A percentile compares a stretch with the other conserved stretches of the same genome.
These are phyloP conservation scores for Temnothorax nylanderi DNA, from an alignment of 1,140 invertebrate species.

Conservation along the genomic window DNA sequence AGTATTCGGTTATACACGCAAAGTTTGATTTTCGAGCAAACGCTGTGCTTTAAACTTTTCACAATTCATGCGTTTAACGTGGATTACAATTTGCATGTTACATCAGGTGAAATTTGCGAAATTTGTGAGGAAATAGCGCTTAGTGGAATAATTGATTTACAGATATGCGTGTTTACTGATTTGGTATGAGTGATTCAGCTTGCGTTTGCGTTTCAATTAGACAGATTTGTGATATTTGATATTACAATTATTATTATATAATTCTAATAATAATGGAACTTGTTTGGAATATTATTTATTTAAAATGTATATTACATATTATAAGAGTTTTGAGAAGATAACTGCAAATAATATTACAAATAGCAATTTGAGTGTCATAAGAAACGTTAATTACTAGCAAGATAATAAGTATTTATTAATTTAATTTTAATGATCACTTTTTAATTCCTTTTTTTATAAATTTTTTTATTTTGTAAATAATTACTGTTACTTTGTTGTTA, in stretches of 20 bases:
- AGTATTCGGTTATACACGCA: not conserved
- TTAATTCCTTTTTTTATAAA: not conserved
- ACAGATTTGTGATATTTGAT: not conserved
- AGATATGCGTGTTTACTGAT: slow-evolving; percentile 4
- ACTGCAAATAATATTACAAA: not conserved
- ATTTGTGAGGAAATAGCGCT: slow-evolving; percentile 8
- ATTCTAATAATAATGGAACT: not conserved
- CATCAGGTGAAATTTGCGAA: slow-evolving; percentile 25
- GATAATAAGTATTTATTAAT: slow-evolving; percentile 1
- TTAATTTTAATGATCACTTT: not conserved
- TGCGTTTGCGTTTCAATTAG: slow-evolving; percentile 1
- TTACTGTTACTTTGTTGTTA: not conserved
- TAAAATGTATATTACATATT: not conserved
- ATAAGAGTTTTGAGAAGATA: not conserved
- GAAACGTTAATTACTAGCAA: not conserved
- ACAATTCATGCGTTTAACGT: slow-evolving; percentile 5
- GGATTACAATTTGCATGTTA: slow-evolving; percentile 35
- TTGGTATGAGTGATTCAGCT: slow-evolving; percentile 4
- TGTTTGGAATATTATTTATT: not conserved
- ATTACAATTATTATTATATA: not conserved
- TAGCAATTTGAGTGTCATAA: not conserved
- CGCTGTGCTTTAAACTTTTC: not conserved
- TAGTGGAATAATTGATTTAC: slow-evolving; percentile 31
- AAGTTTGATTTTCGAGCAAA: slow-evolving; percentile 1
- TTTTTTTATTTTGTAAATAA: not conserved